These are phyloP conservation scores for Rhegmatorhina hoffmannsi DNA, from an alignment of 2,113 vertebrate genomes.

Conservation along the genomic window DNA sequence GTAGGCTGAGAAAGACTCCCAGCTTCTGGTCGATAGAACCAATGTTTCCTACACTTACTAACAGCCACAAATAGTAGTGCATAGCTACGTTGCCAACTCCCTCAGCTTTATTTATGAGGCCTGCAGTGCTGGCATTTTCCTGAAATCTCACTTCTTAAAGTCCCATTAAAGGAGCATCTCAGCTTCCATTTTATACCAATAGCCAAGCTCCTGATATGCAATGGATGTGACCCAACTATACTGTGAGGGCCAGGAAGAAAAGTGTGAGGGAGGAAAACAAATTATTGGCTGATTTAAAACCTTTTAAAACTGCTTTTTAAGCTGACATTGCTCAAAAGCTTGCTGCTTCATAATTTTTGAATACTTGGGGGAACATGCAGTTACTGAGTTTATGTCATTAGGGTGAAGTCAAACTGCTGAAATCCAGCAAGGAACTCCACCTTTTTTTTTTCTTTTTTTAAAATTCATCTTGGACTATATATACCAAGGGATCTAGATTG, in stretches of 20 bases:
- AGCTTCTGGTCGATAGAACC: neutral
- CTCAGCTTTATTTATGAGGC: neutral
- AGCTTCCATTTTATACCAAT: neutral
- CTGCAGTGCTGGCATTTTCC: neutral
- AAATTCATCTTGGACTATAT: neutral
- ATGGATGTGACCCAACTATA: neutral
- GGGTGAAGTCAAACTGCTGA: neutral
- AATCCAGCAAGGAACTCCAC: neutral
- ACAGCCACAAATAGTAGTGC: neutral
- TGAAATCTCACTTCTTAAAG: neutral
- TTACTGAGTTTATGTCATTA: neutral
- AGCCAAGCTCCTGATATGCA: neutral
- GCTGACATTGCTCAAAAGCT: neutral
- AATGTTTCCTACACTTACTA: neutral
- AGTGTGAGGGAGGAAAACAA: fast-evolving
- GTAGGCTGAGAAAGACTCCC: neutral
- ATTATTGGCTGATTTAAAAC: neutral
- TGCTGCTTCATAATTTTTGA: neutral
- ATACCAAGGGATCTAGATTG: neutral
- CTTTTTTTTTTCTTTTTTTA: neutral
- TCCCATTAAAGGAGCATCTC: neutral
- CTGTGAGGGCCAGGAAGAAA: neutral
- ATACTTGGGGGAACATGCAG: neutral
- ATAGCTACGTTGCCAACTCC: neutral
- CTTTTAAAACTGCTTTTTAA: neutral